Conservation (phyloP, 2,113 vertebrate species). For the Poicephalus meyeri region DNA sequence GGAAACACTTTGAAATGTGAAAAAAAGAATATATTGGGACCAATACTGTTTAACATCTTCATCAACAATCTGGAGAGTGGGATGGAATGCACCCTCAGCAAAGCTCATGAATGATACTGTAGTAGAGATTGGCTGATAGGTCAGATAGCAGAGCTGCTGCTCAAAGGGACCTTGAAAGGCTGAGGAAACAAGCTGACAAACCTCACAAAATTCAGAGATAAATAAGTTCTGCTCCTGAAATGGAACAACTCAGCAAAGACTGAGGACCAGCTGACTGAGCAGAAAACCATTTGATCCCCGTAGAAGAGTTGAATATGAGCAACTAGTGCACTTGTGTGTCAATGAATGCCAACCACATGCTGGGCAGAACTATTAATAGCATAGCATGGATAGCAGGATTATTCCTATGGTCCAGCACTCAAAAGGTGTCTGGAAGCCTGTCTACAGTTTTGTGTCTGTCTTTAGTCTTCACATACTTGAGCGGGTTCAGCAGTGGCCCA, state of each 20-base stretch:
- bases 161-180: background rate
- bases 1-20: background rate
- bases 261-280: background rate
- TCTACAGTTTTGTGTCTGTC: background rate
- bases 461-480: background rate
- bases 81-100: background rate
- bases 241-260: background rate
- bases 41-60: background rate
- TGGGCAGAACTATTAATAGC: background rate
- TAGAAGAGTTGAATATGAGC: background rate
- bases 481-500: background rate
- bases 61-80: background rate
- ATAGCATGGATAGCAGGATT: background rate
- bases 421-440: background rate
- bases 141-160: background rate
- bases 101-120: background rate
- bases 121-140: background rate
- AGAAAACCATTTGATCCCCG: background rate
- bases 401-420: background rate
- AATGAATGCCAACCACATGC: background rate
- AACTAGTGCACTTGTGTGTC: background rate
- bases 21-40: background rate
- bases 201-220: background rate
- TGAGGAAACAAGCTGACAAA: background rate
- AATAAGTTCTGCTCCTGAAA: background rate